Evolutionary conservation across 2,888 invertebrate genomes (phyloP).

Genomic region (Ophion ventricosus): DNA sequence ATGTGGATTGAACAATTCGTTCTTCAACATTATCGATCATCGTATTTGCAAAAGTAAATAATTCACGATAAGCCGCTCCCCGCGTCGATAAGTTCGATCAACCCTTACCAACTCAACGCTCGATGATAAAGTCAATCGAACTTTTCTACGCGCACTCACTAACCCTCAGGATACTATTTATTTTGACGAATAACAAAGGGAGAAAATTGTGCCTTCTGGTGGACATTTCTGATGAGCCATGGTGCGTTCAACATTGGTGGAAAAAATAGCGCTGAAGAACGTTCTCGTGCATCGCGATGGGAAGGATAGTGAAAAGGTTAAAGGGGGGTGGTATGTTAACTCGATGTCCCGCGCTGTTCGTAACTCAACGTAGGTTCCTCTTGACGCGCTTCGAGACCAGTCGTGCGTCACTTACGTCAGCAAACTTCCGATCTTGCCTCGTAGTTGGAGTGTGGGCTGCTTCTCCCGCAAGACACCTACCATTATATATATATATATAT

Average conservation of each 20-base stretch:
- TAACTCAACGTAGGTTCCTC: conserved; percentile 71
- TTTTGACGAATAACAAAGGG: too few species aligned
- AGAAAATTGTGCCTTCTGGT: too few species aligned
- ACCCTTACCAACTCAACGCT: too few species aligned
- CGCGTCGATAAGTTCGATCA: background rate
- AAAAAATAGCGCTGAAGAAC: too few species aligned
- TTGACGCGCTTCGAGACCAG: conserved; percentile 60
- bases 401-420: conserved; percentile 65
- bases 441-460: conserved; percentile 36
- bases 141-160: too few species aligned
- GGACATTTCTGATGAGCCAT: too few species aligned
- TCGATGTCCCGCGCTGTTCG: conserved; percentile 73
- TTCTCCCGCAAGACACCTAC: conserved; percentile 9
- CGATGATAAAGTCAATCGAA: too few species aligned
- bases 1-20: too few species aligned
- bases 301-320: too few species aligned
- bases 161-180: too few species aligned
- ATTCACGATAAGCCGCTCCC: conserved; percentile 48
- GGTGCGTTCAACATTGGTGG: too few species aligned
- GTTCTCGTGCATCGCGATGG: too few species aligned
- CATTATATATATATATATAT: conserved; percentile 28
- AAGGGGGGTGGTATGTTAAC: conserved; percentile 65
- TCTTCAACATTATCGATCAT: background rate
- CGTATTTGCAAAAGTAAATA: conserved; percentile 36
- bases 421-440: conserved; percentile 63